Conservation (phyloP, 1,140 invertebrate species). For the Bactericera cockerelli region DNA sequence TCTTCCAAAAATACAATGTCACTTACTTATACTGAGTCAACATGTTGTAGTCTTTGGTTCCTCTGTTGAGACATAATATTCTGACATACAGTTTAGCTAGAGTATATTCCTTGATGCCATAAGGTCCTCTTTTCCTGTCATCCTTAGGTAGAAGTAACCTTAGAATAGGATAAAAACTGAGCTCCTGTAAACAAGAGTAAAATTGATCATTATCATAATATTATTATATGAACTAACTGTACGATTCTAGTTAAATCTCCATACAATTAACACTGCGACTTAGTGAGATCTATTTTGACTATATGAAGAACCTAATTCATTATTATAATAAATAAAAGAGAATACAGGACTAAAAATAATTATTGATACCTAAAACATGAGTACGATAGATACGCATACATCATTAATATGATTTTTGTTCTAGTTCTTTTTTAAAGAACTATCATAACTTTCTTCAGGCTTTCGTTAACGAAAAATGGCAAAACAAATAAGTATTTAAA, state of each 20-base stretch:
- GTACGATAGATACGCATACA: too few relatives aligned
- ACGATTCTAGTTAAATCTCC: not conserved
- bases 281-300: too few relatives aligned
- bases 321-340: not conserved
- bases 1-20: too few relatives aligned
- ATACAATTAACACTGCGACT: too few relatives aligned
- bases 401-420: too few relatives aligned
- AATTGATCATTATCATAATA: not conserved
- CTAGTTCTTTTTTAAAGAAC: too few relatives aligned
- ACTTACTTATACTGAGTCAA: slow-evolving; percentile 40
- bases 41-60: slow-evolving; percentile 44
- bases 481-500: too few relatives aligned
- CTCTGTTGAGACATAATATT: slow-evolving; percentile 46
- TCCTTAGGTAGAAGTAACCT: slow-evolving; percentile 51
- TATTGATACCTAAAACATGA: too few relatives aligned
- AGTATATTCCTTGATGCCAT: slow-evolving; percentile 46
- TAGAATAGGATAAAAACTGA: slow-evolving; percentile 50
- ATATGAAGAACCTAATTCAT: not conserved
- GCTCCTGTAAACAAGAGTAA: slow-evolving; percentile 24
- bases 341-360: not conserved
- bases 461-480: too few relatives aligned
- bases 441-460: too few relatives aligned
- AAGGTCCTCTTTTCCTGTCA: slow-evolving; percentile 44
- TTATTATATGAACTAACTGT: not conserved
- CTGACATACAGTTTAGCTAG: slow-evolving; percentile 49